Percentiles rank a stretch among this genome's conserved stretches.
Conservation (phyloP, 2,888 invertebrate species). For the Sepiola atlantica region DNA sequence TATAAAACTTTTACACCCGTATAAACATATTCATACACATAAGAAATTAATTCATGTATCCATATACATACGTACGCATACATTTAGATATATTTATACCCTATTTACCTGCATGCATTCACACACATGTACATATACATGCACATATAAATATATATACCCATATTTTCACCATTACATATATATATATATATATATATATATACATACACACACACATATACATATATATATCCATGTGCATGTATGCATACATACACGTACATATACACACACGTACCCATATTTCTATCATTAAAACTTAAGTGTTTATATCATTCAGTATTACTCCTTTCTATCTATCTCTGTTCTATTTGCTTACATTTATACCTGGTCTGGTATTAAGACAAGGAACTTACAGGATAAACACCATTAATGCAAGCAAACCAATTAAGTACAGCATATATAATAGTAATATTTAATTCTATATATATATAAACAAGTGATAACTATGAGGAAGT, state of each 20-base stretch:
- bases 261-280: slow-evolving; percentile 58
- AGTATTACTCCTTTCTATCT: no score
- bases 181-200: no score
- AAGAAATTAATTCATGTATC: neutral
- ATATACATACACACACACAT: neutral
- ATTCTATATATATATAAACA: no score
- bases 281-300: slow-evolving; percentile 66
- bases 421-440: no score
- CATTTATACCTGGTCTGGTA: no score
- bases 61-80: neutral
- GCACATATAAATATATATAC: neutral
- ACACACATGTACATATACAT: neutral
- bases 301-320: no score
- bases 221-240: neutral
- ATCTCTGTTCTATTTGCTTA: no score
- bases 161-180: neutral
- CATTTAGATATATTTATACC: neutral
- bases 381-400: no score
- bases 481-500: no score
- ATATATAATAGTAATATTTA: no score
- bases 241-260: neutral
- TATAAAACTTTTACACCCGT: no score
- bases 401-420: no score
- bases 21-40: neutral
- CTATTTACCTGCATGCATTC: neutral